These are phyloP conservation scores for Xyrichtys novacula DNA, from an alignment of 2,797 vertebrate species.

Conservation along the genomic window DNA sequence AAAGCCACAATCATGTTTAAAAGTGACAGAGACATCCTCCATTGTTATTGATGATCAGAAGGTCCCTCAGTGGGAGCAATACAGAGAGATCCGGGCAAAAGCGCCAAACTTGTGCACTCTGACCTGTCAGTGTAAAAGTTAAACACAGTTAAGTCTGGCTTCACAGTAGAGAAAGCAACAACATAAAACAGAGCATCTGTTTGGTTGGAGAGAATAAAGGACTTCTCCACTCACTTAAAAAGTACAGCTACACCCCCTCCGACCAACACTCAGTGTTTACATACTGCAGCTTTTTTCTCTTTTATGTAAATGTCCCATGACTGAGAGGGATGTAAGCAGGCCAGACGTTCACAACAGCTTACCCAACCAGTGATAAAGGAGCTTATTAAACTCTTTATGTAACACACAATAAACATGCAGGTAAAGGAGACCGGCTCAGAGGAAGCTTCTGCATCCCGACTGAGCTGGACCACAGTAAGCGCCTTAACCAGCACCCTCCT, in stretches of 20 bases:
- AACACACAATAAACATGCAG: constrained; percentile 56
- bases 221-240: constrained; percentile 37
- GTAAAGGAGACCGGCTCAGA: constrained; percentile 38
- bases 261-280: constrained; percentile 24
- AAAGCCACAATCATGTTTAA: too few relatives aligned
- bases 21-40: too few relatives aligned
- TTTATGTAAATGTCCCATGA: constrained; percentile 59
- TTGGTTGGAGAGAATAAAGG: constrained; percentile 42
- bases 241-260: constrained; percentile 18
- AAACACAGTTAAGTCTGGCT: constrained; percentile 35
- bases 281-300: constrained; percentile 31
- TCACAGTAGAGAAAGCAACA: constrained; percentile 41
- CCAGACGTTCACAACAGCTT: constrained; percentile 55
- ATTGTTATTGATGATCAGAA: too few relatives aligned
- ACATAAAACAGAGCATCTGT: constrained; percentile 45
- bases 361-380: constrained; percentile 57
- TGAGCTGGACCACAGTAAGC: constrained; percentile 68
- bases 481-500: constrained; percentile 57
- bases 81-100: too few relatives aligned
- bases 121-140: constrained; percentile 51
- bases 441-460: constrained; percentile 40
- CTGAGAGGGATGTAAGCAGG: constrained; percentile 59
- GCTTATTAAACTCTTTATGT: constrained; percentile 61
- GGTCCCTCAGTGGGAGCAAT: too few relatives aligned
- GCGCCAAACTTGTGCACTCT: constrained; percentile 37